phyloP scores from a whole-genome alignment of 1,140 invertebrate genomes.

The Drosophila subobscura region DNA sequence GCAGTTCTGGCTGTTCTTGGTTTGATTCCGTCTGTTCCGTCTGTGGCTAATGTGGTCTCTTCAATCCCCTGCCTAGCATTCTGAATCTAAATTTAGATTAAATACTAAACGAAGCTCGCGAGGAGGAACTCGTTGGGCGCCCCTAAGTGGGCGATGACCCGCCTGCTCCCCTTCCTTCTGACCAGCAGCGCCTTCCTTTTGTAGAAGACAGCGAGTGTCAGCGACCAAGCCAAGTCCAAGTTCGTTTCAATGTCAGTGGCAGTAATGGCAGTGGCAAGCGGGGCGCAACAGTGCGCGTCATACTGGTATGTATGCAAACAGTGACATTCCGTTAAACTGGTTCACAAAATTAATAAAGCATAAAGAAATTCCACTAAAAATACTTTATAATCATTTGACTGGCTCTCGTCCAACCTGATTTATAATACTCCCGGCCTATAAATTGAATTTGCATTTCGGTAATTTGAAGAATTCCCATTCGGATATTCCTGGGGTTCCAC shows the following conservation, averaged over 20 bases:
- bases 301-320: constrained; percentile 19
- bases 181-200: too few relatives aligned
- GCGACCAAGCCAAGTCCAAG: constrained; percentile 45
- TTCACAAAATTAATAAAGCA: constrained; percentile 15
- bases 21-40: constrained; percentile 3
- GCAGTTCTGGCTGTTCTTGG: constrained; percentile 11
- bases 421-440: constrained; percentile 19
- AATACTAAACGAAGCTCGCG: constrained; percentile 43
- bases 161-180: too few relatives aligned
- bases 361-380: constrained; percentile 10
- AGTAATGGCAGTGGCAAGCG: background rate
- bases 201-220: constrained; percentile 3
- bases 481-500: too few relatives aligned
- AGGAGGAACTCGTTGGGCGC: constrained; percentile 29
- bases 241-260: constrained; percentile 73
- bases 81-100: constrained; percentile 65
- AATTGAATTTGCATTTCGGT: constrained; percentile 26
- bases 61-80: constrained; percentile 15
- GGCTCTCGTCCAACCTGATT: constrained; percentile 14
- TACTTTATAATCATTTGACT: constrained; percentile 12
- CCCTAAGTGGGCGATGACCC: background rate
- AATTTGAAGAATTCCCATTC: background rate
- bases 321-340: constrained; percentile 36
- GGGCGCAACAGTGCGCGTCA: constrained; percentile 23
- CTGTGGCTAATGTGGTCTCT: constrained; percentile 64